Evolutionary conservation across 2,888 invertebrate species (phyloP), one percentile per base, ranked within the genome.

Genomic region (Stenichneumon culpator): DNA sequence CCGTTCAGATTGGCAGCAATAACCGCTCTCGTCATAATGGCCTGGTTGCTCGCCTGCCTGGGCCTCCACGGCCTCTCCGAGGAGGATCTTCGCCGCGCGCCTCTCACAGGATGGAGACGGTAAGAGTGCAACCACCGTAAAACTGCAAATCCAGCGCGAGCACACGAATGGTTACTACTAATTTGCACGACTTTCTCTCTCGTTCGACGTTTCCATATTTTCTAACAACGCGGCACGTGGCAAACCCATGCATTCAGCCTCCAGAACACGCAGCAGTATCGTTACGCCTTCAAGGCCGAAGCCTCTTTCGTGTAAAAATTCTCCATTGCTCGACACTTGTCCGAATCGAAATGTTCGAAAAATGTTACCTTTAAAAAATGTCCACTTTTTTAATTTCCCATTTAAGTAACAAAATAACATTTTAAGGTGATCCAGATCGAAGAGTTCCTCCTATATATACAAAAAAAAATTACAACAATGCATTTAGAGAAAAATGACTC

Each of bases 91-190:
- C 95, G 96, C 88, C 94, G 95, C 87, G 96, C 96, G 91, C 99
- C 99, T 3, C 95, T 99, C 91, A 96, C 96, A 14, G 98, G 98
- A 90, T 99, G 99, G 99, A 96, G 99, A 94, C 97, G 97, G 98
- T 98, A 95, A 95, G 95, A 93, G 7, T 16, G 52, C 19, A 16
- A 65, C 32, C 0, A 9, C 57, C 22, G n/a, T 44, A 25, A 68
- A 65, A 28, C 28, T 67, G n/a, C 52, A 52, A 19, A 78, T 50
- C 3, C 3, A 32, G 25, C 36, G 63, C 14, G 50, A 47, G 47
- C 39, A 36, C 14, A 70, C 28, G n/a, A 44, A 75, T 72, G 16
- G 19, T 11, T 47, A 25, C 36, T 54, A 50, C 22, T n/a, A 68
- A 19, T 79, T 19, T 67, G 47, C 28, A 16, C 54, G 28, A 70